These are phyloP conservation scores for Spodoptera frugiperda DNA, from an alignment of 1,140 invertebrate genomes.

Conservation along the genomic window DNA sequence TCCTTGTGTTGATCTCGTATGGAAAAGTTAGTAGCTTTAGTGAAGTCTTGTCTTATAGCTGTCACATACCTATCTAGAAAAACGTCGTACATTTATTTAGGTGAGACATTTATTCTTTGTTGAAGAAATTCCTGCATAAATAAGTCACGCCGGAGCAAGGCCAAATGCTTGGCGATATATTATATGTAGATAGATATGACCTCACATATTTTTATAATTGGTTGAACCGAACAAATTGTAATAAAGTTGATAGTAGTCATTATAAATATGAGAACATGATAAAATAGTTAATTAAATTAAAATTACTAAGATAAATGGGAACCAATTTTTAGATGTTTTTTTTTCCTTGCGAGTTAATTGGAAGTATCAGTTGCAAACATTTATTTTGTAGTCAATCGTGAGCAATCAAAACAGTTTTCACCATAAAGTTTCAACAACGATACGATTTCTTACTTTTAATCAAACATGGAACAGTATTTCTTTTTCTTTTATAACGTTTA, in stretches of 20 bases:
- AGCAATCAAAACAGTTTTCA: too few relatives aligned
- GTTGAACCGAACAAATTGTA: neutral
- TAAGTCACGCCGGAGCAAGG: slow-evolving; percentile 37
- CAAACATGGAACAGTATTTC: too few relatives aligned
- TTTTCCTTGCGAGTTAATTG: too few relatives aligned
- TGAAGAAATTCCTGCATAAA: slow-evolving; percentile 49
- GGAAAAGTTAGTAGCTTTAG: neutral
- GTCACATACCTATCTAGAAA: neutral
- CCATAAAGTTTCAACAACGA: too few relatives aligned
- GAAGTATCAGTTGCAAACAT: too few relatives aligned
- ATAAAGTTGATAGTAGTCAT: neutral
- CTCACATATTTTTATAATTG: slow-evolving; percentile 24
- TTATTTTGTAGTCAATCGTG: too few relatives aligned
- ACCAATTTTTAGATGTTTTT: too few relatives aligned
- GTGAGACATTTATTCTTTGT: slow-evolving; percentile 43
- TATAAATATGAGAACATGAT: too few relatives aligned
- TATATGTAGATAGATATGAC: slow-evolving; percentile 27
- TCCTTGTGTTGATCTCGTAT: neutral
- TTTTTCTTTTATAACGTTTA: too few relatives aligned
- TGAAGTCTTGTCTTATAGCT: neutral
- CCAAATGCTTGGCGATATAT: neutral
- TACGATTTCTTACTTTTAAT: too few relatives aligned
- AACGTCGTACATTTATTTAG: neutral
- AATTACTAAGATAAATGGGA: too few relatives aligned
- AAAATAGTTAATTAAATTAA: too few relatives aligned